Base-by-base conservation (phyloP, 2,797 vertebrate genomes). In the Carduelis carduelis region DNA sequence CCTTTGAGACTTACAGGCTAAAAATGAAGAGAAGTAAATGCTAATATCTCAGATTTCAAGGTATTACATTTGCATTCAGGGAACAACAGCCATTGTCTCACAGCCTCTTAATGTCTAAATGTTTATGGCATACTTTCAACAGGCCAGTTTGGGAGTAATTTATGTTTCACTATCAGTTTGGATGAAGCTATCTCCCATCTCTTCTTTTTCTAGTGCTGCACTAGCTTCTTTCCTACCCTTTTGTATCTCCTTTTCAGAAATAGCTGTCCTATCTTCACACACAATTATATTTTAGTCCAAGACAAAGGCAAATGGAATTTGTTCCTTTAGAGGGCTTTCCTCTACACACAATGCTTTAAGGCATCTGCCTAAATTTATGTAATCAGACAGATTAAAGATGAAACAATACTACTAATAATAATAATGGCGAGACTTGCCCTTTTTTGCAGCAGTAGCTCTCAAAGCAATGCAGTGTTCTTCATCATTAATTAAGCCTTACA, bases 311-410 rank as follows among this genome's bases (percentile, higher is more conserved):
- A 81, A 92, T 20, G 13, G 49, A 90, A 63, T 72, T 46, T 66
- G 28, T 56, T 87, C 61, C 84, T 96, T 65, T 34, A 53, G 66
- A 95, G 74, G 82, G 76, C 74, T 93, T 95, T 92, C 74, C 71
- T 64, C 60, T 52, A 68, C 47, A 65, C 64, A 65, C 49, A 63
- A 56, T 49, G 90, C 92, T 89, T 79, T 60, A 75, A 75, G 89
- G 88, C 94, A 89, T 72, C 77, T 82, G 55, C 83, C 68, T 63
- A 28, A 75, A 94, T 97, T 90, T 91, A 94, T 95, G 53, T 26
- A 69, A 64, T 50, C 87, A 59, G 88, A 95, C 80, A 92, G 34
- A 4, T 79, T 59, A 86, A 96, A 95, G 77, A 83, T 15, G 28
- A 77, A 91, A 71, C 35, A 81, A 75, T n/a, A 83, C 49, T n/a